Evolutionary conservation across 1,140 invertebrate genomes (phyloP), one percentile per base, ranked within the genome.

Genomic region (Drosophila murphyi): DNA sequence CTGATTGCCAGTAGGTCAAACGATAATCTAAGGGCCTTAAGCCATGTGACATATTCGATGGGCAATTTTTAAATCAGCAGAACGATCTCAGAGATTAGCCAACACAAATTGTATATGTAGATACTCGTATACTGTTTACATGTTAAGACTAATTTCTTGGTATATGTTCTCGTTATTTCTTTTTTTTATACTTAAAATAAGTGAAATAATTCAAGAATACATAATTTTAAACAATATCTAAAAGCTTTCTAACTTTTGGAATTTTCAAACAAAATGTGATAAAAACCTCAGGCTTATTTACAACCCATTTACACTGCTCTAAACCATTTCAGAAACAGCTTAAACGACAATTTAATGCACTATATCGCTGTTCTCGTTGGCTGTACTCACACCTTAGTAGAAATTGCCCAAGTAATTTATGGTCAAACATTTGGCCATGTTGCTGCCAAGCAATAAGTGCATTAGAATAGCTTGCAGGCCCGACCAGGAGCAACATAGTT

Each of bases 401-500:
- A 35, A 67, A 35, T 57, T 43, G 45, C n/a, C 29, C 45, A 10
- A 50, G n/a, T 70, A 52, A 74, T 74, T 70, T 70, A 74, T 69
- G 35, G 43, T 1, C 55, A 64, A 55, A 56, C 61, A 64, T 55
- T 64, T 64, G 69, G 34, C 48, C 50, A 61, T 69, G 64, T 62
- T 73, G 56, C 56, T 60, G 71, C 34, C 48, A 59, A 41, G 51
- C 63, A 32, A 34, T 54, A 39, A 72, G 60, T 55, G 56, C 59
- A 71, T 83, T 83, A 83, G 80, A 83, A 69, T 37, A 47, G 55
- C 34, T 32, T 39, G 52, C 52, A 29, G 31, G 20, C 10, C 31
- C 4, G 43, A 63, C 32, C 64, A 43, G 68, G 35, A 71, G 68
- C 62, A 65, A 79, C 77, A 88, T 87, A 88, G 82, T 76, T 87